Base-by-base conservation (phyloP, 2,888 invertebrate genomes). In the Ormyrus pomaceus region DNA sequence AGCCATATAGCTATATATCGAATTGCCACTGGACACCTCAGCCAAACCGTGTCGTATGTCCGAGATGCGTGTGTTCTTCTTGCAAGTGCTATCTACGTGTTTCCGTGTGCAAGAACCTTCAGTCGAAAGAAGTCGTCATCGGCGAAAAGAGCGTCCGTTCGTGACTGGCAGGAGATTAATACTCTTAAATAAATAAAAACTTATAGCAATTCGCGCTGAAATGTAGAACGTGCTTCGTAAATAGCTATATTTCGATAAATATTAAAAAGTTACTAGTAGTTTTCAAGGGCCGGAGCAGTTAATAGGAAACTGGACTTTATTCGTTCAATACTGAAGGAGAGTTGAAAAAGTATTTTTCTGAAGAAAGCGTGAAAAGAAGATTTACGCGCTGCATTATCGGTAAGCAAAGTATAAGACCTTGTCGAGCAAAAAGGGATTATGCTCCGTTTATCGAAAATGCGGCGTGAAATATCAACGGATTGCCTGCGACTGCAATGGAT, bases 391-490 rank as follows among this genome's bases (percentile, higher is more conserved):
- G 77, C 71, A 59, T 55, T 51, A 68, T 72, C 79, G 82, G 82
- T 82, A 82, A 82, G 80, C 82, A 77, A 80, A 82, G 78, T 79
- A 82, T 82, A 82, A 82, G 75, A 80, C 68, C 82, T 82, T 80
- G 72, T 66, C 11, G 11, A 10, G 7, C 9, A 62, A 70, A 72
- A 79, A 82, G 80, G 82, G 74, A 82, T 82, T 82, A 82, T 82
- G 82, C 82, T 80, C 79, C 64, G 80, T 80, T 82, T 82, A 82
- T 75, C 71, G 55, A 64, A 66, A 55, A 62, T 62, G 80, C 74
- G 78, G 64, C 64, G 55, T 56, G 72, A 66, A 74, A 13, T 53
- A 73, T 58, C 61, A 13, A n/a, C 10, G 19, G 9, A 34, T 51
- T 51, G 7, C 6, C 10, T 7, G 34, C 34, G 34, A 34, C 34